Evolutionary conservation across 2,797 vertebrate genomes (phyloP), one percentile per base, ranked within the genome.

Genomic region (Nasua narica): DNA sequence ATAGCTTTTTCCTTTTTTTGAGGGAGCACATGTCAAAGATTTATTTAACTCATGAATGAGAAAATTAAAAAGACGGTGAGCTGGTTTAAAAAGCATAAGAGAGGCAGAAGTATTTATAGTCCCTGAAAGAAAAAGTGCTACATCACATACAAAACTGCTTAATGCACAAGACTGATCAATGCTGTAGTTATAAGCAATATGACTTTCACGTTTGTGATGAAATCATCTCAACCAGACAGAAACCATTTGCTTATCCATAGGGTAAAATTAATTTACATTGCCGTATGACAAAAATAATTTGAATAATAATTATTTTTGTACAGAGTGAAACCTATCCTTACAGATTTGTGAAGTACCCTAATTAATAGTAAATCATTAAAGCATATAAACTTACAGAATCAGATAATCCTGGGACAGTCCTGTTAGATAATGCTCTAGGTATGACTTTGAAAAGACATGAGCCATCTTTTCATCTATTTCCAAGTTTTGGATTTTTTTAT

Each of bases 1-100:
- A 37, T 11, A 77, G 29, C 2, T 67, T 50, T 69, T 40, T n/a
- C 3, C 29, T 8, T 52, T 62, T 77, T 48, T 15, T n/a, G 70
- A 88, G 43, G 62, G 62, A 94, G 46, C 13, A 37, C 46, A 79
- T 72, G 74, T 62, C 29, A 60, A 81, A 81, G 46, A 60, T 77
- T 56, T 58, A 85, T 85, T 21, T 93, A 94, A 95, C 35, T 93
- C 8, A 54, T 78, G 50, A 88, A 85, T 81, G 58, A 91, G 21
- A 32, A 91, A 43, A 65, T 21, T 48, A 76, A 62, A 40, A 81
- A 25, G 29, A 12, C 88, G 27, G 50, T 40, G 23, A 77, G 1
- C 8, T 78, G n/a, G 7, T 13, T 11, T 77, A 16, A 65, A 21
- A 83, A 77, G 13, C 19, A 15, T 1, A 52, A 18, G 10, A 79